A percentile compares a stretch with the other conserved stretches of the same genome.
These are phyloP conservation scores for Drosophila tani DNA, from an alignment of 1,140 invertebrate species.

Conservation along the genomic window DNA sequence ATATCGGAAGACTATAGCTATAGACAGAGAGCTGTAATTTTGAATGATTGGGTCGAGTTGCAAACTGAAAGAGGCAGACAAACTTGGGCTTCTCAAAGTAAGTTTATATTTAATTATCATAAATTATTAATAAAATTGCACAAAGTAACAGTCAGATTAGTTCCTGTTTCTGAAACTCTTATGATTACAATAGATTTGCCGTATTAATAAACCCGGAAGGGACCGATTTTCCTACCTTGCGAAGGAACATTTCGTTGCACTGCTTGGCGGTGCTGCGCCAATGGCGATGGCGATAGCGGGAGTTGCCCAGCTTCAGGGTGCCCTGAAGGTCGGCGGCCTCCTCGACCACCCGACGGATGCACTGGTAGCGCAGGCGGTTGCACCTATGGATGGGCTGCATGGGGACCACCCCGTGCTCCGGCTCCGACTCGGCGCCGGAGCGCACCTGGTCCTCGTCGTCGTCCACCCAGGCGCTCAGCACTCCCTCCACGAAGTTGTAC, in stretches of 20 bases:
- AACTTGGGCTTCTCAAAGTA: too few species aligned
- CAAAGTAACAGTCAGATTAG: too few species aligned
- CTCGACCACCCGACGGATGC: conserved; percentile 88
- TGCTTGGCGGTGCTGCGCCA: conserved; percentile 90
- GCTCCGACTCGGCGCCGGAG: conserved; percentile 88
- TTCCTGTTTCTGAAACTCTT: neutral
- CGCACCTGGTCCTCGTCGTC: conserved; percentile 88
- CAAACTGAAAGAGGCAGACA: too few species aligned
- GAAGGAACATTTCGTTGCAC: conserved; percentile 91
- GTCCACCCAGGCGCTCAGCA: conserved; percentile 89
- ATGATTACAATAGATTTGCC: neutral
- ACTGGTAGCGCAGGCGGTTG: conserved; percentile 88
- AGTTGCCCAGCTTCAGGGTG: conserved; percentile 87
- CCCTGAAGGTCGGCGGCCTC: conserved; percentile 88
- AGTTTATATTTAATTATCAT: too few species aligned
- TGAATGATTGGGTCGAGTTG: too few species aligned
- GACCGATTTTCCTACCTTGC: conserved; percentile 87
- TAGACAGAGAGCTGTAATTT: too few species aligned
- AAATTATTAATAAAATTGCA: too few species aligned
- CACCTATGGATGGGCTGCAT: conserved; percentile 88
- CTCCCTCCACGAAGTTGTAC: conserved; percentile 91
- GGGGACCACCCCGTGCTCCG: conserved; percentile 88
- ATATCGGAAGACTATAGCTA: too few species aligned
- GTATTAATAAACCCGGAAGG: neutral
- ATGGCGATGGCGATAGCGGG: conserved; percentile 89